A percentile compares a stretch with the other conserved stretches of the same genome.
Evolutionary conservation across 2,888 invertebrate genomes (phyloP).

Genomic region (Eretmocerus hayati): DNA sequence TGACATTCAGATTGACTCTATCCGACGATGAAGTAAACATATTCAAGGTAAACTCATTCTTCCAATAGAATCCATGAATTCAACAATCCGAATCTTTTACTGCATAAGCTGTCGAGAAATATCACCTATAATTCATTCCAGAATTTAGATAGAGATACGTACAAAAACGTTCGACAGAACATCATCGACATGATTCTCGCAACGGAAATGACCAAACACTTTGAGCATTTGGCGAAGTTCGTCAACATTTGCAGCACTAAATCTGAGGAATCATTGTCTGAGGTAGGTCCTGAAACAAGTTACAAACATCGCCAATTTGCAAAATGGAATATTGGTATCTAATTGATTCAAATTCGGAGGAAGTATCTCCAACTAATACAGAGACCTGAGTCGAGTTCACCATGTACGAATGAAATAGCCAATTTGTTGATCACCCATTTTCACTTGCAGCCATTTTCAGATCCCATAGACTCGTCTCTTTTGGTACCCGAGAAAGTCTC

Average conservation of each 20-base stretch:
- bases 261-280: conserved; percentile 4
- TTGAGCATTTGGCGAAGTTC: conserved; percentile 96
- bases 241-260: conserved; percentile 76
- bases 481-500: conserved; percentile 75
- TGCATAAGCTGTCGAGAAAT: no score
- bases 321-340: no score
- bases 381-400: no score
- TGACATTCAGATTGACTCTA: conserved; percentile 88
- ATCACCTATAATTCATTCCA: no score
- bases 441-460: conserved; percentile 4
- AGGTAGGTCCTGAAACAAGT: not conserved
- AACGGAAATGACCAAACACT: conserved; percentile 98
- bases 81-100: no score
- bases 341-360: no score
- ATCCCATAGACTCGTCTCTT: conserved; percentile 36
- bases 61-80: no score
- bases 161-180: conserved; percentile 79
- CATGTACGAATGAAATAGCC: no score
- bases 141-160: conserved; percentile 82
- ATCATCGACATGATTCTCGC: conserved; percentile 98
- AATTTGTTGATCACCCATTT: no score
- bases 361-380: no score
- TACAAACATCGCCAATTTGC: no score
- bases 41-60: conserved; percentile 60
- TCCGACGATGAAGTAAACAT: conserved; percentile 89